phyloP scores from a whole-genome alignment of 2,797 vertebrate genomes.

The Anomalospiza imberbis region DNA sequence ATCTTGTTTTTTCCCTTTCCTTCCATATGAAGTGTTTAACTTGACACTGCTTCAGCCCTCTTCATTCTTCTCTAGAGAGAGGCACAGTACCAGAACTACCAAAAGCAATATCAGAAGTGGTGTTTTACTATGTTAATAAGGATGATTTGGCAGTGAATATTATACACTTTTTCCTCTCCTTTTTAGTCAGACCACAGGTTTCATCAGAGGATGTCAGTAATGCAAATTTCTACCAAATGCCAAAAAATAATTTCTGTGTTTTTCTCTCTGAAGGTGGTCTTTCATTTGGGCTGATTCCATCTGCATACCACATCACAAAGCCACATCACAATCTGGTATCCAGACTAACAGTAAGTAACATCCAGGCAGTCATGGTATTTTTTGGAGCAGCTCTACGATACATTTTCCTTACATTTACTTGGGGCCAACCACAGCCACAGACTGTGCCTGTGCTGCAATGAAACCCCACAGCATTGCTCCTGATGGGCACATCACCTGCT shows the following conservation, averaged over 20 bases:
- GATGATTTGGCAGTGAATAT: neutral
- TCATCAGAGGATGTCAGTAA: neutral
- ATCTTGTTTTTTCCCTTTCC: neutral
- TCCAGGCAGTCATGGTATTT: neutral
- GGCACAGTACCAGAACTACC: neutral
- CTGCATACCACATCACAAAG: neutral
- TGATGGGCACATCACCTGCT: accelerated
- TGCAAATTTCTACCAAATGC: neutral
- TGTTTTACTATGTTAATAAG: neutral
- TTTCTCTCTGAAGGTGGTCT: neutral
- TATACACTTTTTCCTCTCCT: neutral
- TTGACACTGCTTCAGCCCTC: neutral
- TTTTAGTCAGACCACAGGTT: neutral
- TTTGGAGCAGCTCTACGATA: accelerated
- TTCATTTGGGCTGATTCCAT: neutral
- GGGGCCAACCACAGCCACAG: accelerated
- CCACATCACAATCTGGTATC: neutral
- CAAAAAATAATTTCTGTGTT: neutral
- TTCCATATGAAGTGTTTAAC: neutral
- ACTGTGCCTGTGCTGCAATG: neutral
- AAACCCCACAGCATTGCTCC: neutral
- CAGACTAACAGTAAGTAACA: neutral
- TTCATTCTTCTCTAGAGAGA: neutral
- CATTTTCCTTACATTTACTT: neutral
- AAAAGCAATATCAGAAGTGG: neutral